Percentiles rank a stretch among this genome's conserved stretches.
Conservation (phyloP, 2,888 invertebrate genomes). For the Limnephilus lunatus region DNA sequence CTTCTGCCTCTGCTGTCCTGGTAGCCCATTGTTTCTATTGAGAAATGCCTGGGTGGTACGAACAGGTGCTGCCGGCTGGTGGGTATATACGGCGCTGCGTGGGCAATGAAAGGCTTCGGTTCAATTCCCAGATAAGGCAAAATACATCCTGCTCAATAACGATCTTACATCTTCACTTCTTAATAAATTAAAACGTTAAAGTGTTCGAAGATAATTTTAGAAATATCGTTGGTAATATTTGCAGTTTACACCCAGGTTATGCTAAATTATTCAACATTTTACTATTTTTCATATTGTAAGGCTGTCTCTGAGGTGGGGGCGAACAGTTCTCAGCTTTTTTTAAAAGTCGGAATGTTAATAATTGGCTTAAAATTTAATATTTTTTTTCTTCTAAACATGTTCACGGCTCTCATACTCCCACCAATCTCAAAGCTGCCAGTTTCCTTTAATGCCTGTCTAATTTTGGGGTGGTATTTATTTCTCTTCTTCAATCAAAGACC, state of each 20-base stretch:
- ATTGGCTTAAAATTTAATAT: no score
- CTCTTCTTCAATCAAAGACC: neutral
- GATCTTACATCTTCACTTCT: neutral
- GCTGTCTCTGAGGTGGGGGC: no score
- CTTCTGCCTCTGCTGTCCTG: neutral
- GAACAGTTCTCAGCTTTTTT: no score
- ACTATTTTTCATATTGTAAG: no score
- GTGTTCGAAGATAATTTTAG: neutral
- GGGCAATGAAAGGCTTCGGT: constrained; percentile 16
- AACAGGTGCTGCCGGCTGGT: constrained; percentile 43
- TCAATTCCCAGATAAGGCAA: neutral
- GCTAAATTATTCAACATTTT: no score
- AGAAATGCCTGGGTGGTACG: constrained; percentile 19
- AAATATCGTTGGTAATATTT: neutral
- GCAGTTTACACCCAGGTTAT: neutral
- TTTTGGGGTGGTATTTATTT: neutral
- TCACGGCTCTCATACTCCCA: neutral
- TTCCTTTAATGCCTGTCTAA: neutral
- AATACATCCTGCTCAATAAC: neutral
- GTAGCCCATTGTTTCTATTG: constrained; percentile 35
- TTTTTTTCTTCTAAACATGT: no score
- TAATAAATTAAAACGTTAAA: neutral
- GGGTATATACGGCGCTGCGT: constrained; percentile 4
- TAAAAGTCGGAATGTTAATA: no score
- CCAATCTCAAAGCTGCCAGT: neutral